Evolutionary conservation across 2,888 invertebrate genomes (phyloP).

Genomic region (Mystacides longicornis): DNA sequence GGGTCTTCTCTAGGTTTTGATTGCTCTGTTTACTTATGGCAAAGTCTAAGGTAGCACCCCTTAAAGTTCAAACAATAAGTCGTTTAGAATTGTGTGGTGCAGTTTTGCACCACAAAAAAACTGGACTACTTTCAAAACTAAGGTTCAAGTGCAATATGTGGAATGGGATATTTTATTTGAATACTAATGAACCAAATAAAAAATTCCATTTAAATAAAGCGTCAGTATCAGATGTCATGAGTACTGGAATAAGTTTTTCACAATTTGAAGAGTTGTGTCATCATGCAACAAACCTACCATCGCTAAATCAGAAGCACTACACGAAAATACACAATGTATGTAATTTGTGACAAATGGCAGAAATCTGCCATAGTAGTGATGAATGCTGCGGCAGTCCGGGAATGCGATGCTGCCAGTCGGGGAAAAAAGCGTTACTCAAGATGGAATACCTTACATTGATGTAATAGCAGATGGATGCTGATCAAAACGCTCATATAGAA

Average conservation of each 20-base stretch:
- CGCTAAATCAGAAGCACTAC: slow-evolving; percentile 14
- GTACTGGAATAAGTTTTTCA: slow-evolving; percentile 23
- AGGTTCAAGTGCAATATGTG: too few species aligned
- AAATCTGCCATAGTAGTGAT: slow-evolving; percentile 6
- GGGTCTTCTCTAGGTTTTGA: background rate
- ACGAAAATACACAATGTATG: slow-evolving; percentile 10
- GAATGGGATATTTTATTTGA: too few species aligned
- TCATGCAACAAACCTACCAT: slow-evolving; percentile 23
- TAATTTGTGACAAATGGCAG: slow-evolving; percentile 10
- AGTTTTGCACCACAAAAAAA: too few species aligned
- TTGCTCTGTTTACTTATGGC: background rate
- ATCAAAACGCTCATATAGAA: slow-evolving; percentile 11
- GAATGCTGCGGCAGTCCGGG: background rate
- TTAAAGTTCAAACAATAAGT: background rate
- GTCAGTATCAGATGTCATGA: slow-evolving; percentile 22
- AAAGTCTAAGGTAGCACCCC: background rate
- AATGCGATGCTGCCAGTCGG: slow-evolving; percentile 6
- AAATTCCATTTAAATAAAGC: slow-evolving; percentile 21
- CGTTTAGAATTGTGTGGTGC: too few species aligned
- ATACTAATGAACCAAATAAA: background rate
- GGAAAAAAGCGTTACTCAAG: slow-evolving; percentile 8
- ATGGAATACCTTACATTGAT: slow-evolving; percentile 9
- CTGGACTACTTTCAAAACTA: too few species aligned
- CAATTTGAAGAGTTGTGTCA: slow-evolving; percentile 24
- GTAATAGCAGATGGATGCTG: slow-evolving; percentile 15